Evolutionary conservation across 2,888 invertebrate species (phyloP).

Genomic region (Spisula solida): DNA sequence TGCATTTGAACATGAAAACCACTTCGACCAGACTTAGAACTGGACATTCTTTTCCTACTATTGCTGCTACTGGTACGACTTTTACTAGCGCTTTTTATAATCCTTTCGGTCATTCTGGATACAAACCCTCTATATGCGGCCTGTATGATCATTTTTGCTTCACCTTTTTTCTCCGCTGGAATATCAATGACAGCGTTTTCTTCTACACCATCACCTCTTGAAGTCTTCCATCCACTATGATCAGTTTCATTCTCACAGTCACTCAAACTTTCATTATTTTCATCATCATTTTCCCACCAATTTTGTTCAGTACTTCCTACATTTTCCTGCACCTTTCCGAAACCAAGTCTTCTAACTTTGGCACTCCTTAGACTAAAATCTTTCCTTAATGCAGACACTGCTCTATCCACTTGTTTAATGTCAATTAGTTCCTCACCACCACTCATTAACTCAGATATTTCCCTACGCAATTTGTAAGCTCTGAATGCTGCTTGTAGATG

Average conservation of each 20-base stretch:
- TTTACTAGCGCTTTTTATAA: conserved; percentile 8
- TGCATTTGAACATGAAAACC: conserved; percentile 62
- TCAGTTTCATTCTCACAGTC: conserved; percentile 9
- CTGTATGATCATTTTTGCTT: conserved; percentile 35
- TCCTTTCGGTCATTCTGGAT: conserved; percentile 37
- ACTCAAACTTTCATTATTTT: conserved; percentile 14
- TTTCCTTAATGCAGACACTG: conserved; percentile 69
- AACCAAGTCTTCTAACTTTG: conserved; percentile 63
- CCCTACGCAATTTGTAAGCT: conserved; percentile 61
- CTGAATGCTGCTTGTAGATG: conserved; percentile 67
- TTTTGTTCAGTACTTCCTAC: conserved; percentile 3
- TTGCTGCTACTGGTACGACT: conserved; percentile 32
- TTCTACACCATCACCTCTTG: neutral
- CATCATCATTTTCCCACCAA: conserved; percentile 53
- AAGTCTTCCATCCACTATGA: neutral
- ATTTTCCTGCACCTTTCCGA: conserved; percentile 46
- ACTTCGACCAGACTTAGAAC: conserved; percentile 27
- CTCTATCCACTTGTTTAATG: conserved; percentile 65
- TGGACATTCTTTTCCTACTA: conserved; percentile 6
- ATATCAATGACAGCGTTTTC: conserved; percentile 29
- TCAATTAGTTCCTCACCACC: conserved; percentile 68
- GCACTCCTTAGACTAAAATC: conserved; percentile 67
- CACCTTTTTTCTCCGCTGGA: neutral
- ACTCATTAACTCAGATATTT: conserved; percentile 64
- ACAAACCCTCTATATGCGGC: conserved; percentile 49